Evolutionary conservation across 2,113 vertebrate genomes (phyloP).

Genomic region (Fregata magnificens): DNA sequence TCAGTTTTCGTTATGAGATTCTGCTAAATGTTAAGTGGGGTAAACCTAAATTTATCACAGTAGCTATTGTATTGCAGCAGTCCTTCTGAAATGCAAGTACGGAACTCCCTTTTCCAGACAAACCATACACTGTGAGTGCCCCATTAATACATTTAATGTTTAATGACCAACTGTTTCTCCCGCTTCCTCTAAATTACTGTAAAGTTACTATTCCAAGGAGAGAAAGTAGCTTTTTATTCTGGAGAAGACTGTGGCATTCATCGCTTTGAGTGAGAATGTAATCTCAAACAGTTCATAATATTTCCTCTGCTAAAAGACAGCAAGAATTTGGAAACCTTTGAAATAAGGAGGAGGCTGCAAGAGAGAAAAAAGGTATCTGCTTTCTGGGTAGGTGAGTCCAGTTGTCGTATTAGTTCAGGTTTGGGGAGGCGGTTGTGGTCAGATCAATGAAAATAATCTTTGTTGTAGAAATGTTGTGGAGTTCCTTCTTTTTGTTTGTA

Average conservation of each 20-base stretch:
- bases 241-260: slow-evolving; percentile 48
- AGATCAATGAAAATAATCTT: not conserved
- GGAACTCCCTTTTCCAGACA: slow-evolving; percentile 25
- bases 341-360: not conserved
- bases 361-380: not conserved
- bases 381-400: not conserved
- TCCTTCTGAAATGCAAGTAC: slow-evolving; percentile 11
- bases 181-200: slow-evolving; percentile 45
- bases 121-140: slow-evolving; percentile 1
- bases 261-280: not conserved
- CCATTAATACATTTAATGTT: slow-evolving; percentile 35
- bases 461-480: not conserved
- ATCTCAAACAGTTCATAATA: slow-evolving; percentile 35
- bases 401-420: not conserved
- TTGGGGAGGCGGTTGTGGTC: not conserved
- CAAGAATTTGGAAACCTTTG: not conserved
- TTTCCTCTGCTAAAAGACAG: slow-evolving; percentile 22
- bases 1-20: slow-evolving; percentile 15
- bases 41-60: slow-evolving; percentile 21
- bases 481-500: not conserved
- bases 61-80: slow-evolving; percentile 8
- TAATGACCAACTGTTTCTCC: slow-evolving; percentile 54
- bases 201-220: slow-evolving; percentile 46
- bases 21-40: not conserved
- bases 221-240: slow-evolving; percentile 56